Conservation (phyloP, 1,140 invertebrate species). For the Drosophila parvula region DNA sequence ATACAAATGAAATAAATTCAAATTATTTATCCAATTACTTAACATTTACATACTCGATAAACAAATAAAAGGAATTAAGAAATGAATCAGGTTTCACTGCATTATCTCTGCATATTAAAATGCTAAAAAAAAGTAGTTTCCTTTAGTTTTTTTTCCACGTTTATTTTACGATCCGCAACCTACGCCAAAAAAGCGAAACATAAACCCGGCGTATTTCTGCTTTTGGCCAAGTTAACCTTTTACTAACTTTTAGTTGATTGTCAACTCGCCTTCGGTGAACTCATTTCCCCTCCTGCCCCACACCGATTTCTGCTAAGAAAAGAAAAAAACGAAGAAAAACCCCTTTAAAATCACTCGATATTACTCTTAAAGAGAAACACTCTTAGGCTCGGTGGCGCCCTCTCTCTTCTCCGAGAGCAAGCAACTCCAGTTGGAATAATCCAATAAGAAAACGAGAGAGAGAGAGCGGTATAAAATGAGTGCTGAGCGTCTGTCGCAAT, state of each 20-base stretch:
- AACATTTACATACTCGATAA: no score
- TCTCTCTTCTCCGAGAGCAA: slow-evolving; percentile 5
- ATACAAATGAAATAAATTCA: no score
- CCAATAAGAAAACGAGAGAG: slow-evolving; percentile 50
- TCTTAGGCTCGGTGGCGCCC: neutral
- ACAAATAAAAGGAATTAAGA: no score
- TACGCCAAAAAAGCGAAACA: slow-evolving; percentile 33
- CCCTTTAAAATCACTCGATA: slow-evolving; percentile 19
- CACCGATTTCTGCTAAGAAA: neutral
- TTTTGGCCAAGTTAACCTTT: slow-evolving; percentile 39
- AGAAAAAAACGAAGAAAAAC: neutral
- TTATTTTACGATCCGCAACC: slow-evolving; percentile 31
- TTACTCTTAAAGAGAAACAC: neutral
- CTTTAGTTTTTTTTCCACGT: neutral
- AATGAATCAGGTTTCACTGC: no score
- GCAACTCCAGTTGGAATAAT: slow-evolving; percentile 57
- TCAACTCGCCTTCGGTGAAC: slow-evolving; percentile 41
- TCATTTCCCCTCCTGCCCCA: neutral
- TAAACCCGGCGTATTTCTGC: slow-evolving; percentile 6
- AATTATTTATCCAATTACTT: no score
- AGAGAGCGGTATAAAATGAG: slow-evolving; percentile 3
- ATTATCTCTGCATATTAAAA: neutral
- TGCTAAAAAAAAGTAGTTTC: slow-evolving; percentile 10
- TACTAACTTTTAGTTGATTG: slow-evolving; percentile 44
- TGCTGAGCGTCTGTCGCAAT: no score